These are phyloP conservation scores for Drosophila vallismaia DNA, from an alignment of 2,888 invertebrate species.

Conservation along the genomic window DNA sequence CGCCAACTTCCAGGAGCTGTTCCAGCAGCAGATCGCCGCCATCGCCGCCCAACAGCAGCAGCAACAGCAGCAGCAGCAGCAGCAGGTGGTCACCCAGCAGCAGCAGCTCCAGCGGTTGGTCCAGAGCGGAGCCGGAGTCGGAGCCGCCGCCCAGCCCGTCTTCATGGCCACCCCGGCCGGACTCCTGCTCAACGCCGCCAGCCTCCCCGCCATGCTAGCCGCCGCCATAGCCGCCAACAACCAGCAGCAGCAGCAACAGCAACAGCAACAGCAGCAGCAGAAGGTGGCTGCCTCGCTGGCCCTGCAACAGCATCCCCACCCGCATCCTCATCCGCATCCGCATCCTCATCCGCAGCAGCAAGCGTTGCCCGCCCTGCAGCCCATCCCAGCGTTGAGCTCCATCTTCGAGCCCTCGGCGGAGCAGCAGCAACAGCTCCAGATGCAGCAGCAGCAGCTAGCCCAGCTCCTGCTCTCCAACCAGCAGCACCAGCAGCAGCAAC, in stretches of 20 bases:
- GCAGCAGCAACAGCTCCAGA: constrained; percentile 65
- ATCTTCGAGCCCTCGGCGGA: constrained; percentile 75
- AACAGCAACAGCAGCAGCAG: constrained; percentile 58
- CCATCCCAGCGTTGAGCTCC: constrained; percentile 82
- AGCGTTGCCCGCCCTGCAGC: constrained; percentile 81
- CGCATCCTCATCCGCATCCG: constrained; percentile 64
- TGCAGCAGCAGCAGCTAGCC: constrained; percentile 73
- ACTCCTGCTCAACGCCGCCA: constrained; percentile 81
- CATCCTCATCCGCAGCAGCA: constrained; percentile 60
- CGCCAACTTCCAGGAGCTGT: constrained; percentile 62
- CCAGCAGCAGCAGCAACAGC: constrained; percentile 76
- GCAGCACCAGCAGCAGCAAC: constrained; percentile 73
- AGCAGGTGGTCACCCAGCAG: constrained; percentile 72
- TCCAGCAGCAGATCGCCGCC: constrained; percentile 74
- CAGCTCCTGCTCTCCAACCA: constrained; percentile 63
- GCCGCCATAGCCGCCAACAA: constrained; percentile 78
- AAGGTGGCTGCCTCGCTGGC: constrained; percentile 59
- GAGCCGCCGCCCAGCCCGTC: constrained; percentile 81
- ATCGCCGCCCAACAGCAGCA: constrained; percentile 74
- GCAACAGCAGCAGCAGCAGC: constrained; percentile 68
- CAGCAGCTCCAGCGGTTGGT: constrained; percentile 76
- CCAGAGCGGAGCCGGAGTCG: constrained; percentile 67
- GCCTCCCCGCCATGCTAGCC: constrained; percentile 82
- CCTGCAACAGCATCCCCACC: constrained; percentile 63
- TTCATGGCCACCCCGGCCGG: constrained; percentile 84